These are phyloP conservation scores for Xanthostigma xanthostigma DNA, from an alignment of 2,888 invertebrate species.

Conservation along the genomic window DNA sequence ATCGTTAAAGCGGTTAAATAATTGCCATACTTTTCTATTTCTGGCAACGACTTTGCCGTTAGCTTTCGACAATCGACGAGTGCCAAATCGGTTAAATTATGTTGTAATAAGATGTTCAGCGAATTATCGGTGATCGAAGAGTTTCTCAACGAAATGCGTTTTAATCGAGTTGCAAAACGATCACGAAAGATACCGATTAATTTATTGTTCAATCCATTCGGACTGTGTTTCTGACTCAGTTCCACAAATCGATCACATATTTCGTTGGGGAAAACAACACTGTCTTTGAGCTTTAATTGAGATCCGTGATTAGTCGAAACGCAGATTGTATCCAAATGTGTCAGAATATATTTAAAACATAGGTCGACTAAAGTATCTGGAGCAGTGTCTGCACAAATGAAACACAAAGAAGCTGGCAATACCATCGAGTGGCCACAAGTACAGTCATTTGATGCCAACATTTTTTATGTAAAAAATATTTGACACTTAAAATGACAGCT, in stretches of 20 bases:
- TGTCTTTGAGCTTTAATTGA: conserved; percentile 39
- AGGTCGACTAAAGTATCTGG: conserved; percentile 49
- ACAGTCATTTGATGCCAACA: not conserved
- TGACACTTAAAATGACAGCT: too few species aligned
- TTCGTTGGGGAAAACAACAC: conserved; percentile 50
- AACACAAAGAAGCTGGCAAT: conserved; percentile 25
- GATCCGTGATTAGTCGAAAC: conserved; percentile 28
- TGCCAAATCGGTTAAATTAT: conserved; percentile 59
- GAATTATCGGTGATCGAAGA: conserved; percentile 58
- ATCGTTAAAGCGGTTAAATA: conserved; percentile 55
- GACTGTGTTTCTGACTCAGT: conserved; percentile 32
- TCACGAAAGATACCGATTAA: conserved; percentile 59
- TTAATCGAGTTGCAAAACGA: conserved; percentile 47
- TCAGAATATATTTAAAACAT: conserved; percentile 45
- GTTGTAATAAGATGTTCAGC: conserved; percentile 51
- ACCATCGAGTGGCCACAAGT: conserved; percentile 25
- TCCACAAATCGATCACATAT: conserved; percentile 54
- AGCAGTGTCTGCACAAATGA: conserved; percentile 25
- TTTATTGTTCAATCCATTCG: conserved; percentile 37
- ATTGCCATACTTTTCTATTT: conserved; percentile 51
- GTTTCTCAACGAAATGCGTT: conserved; percentile 52
- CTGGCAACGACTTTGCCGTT: conserved; percentile 43
- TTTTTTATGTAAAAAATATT: too few species aligned
- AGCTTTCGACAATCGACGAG: conserved; percentile 58
- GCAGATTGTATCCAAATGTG: conserved; percentile 46